Conservation (phyloP, 2,113 vertebrate species). For the Carettochelys insculpta region DNA sequence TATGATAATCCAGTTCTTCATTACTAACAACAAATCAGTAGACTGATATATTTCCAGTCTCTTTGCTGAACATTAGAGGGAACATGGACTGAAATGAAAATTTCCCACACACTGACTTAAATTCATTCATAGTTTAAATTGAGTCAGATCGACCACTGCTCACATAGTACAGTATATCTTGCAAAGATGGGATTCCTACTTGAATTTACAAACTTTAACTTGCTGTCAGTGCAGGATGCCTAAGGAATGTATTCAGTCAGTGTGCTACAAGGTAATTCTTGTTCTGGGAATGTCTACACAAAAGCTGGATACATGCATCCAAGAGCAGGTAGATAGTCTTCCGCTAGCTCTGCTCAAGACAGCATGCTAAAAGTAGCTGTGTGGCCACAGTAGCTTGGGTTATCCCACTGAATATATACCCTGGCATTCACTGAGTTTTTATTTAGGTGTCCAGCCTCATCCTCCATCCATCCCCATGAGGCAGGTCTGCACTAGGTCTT, state of each 20-base stretch:
- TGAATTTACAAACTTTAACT: background rate
- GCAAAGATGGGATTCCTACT: background rate
- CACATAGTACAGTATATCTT: background rate
- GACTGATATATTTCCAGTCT: background rate
- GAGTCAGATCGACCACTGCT: background rate
- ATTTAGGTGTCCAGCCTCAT: background rate
- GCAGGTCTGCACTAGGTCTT: too few relatives aligned
- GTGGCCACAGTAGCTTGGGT: background rate
- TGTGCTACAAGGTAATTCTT: background rate
- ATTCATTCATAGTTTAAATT: background rate
- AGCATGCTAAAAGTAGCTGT: background rate
- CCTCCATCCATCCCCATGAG: background rate
- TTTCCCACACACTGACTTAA: background rate
- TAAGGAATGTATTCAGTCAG: fast-evolving
- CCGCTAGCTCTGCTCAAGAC: background rate
- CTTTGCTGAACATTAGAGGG: background rate
- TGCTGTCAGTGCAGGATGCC: background rate
- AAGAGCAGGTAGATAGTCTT: background rate
- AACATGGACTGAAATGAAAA: background rate
- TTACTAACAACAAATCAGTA: background rate
- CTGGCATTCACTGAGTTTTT: background rate
- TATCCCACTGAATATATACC: background rate
- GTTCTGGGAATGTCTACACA: background rate
- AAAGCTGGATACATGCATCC: background rate
- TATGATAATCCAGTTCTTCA: background rate